These are phyloP conservation scores for Raja brachyura DNA, from an alignment of 2,113 vertebrate species.

Conservation along the genomic window DNA sequence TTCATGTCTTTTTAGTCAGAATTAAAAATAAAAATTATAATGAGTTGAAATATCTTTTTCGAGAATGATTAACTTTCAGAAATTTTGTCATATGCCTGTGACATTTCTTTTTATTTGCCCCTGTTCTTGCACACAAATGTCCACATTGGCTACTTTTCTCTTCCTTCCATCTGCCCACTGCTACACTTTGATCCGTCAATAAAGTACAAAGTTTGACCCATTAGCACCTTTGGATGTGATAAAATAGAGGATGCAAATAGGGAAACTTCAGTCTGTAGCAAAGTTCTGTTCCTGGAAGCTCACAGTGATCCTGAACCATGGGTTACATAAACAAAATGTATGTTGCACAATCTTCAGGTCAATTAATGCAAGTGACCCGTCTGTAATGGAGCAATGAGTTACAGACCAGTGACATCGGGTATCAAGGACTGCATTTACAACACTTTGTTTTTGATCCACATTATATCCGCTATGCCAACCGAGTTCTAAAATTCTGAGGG, in stretches of 20 bases:
- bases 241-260: background rate
- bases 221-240: background rate
- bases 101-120: background rate
- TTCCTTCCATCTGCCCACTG: background rate
- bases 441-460: background rate
- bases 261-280: background rate
- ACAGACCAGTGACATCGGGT: background rate
- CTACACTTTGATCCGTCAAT: background rate
- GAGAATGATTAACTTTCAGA: background rate
- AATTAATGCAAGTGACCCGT: background rate
- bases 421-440: background rate
- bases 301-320: background rate
- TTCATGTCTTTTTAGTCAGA: background rate
- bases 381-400: no score
- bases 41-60: background rate
- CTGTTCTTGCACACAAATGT: background rate
- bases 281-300: background rate
- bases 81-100: background rate
- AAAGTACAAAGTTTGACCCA: background rate
- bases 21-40: no score
- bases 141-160: background rate
- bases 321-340: background rate
- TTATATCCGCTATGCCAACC: background rate
- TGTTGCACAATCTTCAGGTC: background rate
- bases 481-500: background rate